Conservation (phyloP, 2,797 vertebrate species). For the Mormyrops attenuatus region DNA sequence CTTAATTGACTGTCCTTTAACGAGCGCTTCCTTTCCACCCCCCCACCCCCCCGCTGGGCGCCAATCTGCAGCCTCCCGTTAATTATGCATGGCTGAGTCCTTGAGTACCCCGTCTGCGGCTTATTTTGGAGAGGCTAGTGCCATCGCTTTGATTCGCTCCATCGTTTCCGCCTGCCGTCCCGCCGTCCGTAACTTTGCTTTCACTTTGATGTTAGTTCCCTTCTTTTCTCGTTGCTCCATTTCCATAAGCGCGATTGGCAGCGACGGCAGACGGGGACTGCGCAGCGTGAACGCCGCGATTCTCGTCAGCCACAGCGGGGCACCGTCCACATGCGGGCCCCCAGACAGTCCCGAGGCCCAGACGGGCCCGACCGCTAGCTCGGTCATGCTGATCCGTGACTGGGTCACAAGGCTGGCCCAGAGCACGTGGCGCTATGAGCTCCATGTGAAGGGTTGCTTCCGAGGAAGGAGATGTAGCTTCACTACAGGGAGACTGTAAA, state of each 20-base stretch:
- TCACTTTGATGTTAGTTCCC: background rate
- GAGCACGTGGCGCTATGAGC: background rate
- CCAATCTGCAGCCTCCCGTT: constrained; percentile 5
- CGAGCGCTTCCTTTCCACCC: background rate
- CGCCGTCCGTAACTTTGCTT: background rate
- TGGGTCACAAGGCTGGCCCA: background rate
- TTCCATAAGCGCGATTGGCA: background rate
- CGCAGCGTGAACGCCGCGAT: background rate
- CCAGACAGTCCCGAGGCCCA: background rate
- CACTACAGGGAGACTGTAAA: background rate
- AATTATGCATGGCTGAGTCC: constrained; percentile 5
- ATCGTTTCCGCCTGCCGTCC: background rate
- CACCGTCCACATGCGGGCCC: background rate
- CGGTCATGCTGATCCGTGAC: background rate
- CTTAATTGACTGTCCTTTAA: constrained; percentile 7
- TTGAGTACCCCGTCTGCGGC: background rate
- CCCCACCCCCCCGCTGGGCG: background rate
- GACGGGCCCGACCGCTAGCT: background rate
- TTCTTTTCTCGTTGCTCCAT: background rate
- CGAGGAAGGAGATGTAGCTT: background rate
- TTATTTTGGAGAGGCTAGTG: background rate
- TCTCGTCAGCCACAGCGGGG: background rate
- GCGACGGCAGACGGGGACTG: background rate
- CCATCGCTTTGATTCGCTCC: background rate
- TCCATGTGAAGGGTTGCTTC: background rate